Conservation (phyloP, 2,797 vertebrate species). For the Crenuchus spilurus region DNA sequence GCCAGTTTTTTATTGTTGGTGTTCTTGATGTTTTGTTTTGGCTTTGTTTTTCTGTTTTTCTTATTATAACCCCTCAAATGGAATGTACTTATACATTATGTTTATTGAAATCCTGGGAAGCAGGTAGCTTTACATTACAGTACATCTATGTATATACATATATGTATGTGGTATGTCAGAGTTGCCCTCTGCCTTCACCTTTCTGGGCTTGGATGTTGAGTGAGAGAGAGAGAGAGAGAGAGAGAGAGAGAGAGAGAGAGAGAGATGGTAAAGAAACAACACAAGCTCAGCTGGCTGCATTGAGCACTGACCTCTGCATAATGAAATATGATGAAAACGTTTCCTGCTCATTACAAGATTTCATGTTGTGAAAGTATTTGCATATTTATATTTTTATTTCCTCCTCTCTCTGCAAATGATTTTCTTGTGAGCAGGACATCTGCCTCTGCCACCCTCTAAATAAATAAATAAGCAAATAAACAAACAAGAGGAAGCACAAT, state of each 20-base stretch:
- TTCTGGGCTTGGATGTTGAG: conserved; percentile 54
- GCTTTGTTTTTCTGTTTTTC: not conserved
- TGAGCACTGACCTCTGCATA: conserved; percentile 90
- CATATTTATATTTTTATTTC: conserved; percentile 88
- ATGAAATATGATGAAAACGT: conserved; percentile 92
- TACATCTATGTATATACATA: not conserved
- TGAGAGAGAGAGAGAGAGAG: not conserved
- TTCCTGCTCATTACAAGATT: conserved; percentile 93
- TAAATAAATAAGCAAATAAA: conserved; percentile 79
- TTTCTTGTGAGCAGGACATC: conserved; percentile 91
- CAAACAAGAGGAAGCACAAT: conserved; percentile 63
- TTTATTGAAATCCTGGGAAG: conserved; percentile 28
- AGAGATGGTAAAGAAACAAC: conserved; percentile 15
- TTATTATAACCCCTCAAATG: not conserved
- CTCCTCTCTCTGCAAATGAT: conserved; percentile 80
- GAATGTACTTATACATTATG: conserved; percentile 13
- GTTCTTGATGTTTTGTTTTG: too few relatives aligned
- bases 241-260: not conserved
- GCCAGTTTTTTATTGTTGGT: too few relatives aligned
- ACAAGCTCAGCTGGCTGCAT: conserved; percentile 91
- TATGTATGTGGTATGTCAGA: conserved; percentile 35
- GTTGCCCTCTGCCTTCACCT: conserved; percentile 8
- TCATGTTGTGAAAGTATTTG: conserved; percentile 93
- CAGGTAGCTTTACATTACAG: not conserved
- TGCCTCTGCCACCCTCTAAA: conserved; percentile 78